These are phyloP conservation scores for Coptodon bakossiorum DNA, from an alignment of 2,113 vertebrate genomes.

Conservation along the genomic window DNA sequence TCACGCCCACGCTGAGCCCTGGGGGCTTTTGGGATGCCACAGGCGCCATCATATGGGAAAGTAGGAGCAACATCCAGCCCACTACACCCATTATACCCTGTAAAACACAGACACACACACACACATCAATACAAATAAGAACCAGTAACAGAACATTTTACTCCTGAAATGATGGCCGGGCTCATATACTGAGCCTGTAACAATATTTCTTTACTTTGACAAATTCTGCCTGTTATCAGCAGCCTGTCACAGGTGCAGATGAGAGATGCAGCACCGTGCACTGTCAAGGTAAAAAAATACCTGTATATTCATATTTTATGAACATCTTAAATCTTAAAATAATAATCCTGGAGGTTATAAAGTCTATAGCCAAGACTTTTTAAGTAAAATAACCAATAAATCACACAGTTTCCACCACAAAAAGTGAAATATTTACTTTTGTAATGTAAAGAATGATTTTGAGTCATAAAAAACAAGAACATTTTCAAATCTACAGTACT, in stretches of 20 bases:
- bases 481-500: background rate
- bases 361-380: background rate
- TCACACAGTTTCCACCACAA: background rate
- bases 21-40: slow-evolving; percentile 81
- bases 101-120: background rate
- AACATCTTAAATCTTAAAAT: background rate
- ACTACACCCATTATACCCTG: slow-evolving; percentile 79
- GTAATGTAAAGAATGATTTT: background rate
- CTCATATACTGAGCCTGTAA: background rate
- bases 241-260: background rate
- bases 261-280: background rate
- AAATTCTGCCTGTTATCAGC: background rate
- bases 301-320: background rate
- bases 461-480: background rate
- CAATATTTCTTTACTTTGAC: background rate
- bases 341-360: background rate
- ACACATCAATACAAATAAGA: background rate
- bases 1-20: slow-evolving; percentile 85
- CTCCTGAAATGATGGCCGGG: background rate
- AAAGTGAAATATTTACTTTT: background rate
- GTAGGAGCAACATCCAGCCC: slow-evolving; percentile 83
- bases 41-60: slow-evolving; percentile 75
- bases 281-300: background rate
- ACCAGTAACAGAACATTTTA: background rate
- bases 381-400: background rate